Evolutionary conservation across 2,888 invertebrate genomes (phyloP).

Genomic region (Carcina quercana): DNA sequence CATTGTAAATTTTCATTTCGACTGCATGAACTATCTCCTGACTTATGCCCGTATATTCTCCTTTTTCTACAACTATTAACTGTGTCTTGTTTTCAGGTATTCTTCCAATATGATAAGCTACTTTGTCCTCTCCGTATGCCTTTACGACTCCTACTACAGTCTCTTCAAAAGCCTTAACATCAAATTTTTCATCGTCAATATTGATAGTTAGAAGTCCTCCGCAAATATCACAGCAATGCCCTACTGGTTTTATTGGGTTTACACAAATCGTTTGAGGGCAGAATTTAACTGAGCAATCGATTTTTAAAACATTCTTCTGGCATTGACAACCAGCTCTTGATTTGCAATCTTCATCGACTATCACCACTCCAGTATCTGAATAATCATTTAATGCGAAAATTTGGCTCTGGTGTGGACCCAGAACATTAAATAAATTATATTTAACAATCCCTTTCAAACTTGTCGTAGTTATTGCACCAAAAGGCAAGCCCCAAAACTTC

Average conservation of each 20-base stretch:
- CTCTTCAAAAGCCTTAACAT: constrained; percentile 36
- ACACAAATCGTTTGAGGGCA: constrained; percentile 45
- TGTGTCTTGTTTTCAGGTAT: constrained; percentile 36
- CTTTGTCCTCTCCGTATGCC: constrained; percentile 27
- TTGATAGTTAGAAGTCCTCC: constrained; percentile 47
- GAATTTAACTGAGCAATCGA: constrained; percentile 46
- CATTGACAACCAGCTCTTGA: constrained; percentile 50
- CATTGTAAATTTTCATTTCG: constrained; percentile 29
- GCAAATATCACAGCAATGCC: constrained; percentile 59
- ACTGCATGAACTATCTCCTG: constrained; percentile 39
- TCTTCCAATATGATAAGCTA: constrained; percentile 45
- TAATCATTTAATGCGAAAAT: constrained; percentile 21
- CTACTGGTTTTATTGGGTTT: constrained; percentile 46
- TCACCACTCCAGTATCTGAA: constrained; percentile 24
- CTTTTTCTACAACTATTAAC: constrained; percentile 49
- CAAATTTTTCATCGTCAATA: constrained; percentile 38
- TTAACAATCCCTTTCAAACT: background rate
- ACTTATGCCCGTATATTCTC: constrained; percentile 46
- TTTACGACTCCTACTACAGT: constrained; percentile 32
- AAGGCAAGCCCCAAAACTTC: background rate
- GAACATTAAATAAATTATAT: too few relatives aligned
- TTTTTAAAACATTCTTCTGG: constrained; percentile 31
- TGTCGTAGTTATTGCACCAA: too few relatives aligned
- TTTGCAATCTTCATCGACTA: constrained; percentile 22
- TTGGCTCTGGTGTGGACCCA: too few relatives aligned